phyloP scores from a whole-genome alignment of 2,113 vertebrate genomes.

The cat (Felis catus) region DNA sequence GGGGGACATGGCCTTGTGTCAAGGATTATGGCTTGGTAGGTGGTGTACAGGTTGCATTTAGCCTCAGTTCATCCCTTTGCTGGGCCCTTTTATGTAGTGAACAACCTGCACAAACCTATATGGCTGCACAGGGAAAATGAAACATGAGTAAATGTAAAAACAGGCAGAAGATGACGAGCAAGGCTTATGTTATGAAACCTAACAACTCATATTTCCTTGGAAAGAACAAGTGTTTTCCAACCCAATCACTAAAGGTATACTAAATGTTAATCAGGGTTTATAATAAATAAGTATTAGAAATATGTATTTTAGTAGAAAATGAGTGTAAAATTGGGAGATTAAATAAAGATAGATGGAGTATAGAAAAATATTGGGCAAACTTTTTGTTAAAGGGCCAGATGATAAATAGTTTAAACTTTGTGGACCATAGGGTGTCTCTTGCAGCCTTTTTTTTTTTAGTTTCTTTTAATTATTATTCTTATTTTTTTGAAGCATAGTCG shows the following conservation, averaged over 20 bases:
- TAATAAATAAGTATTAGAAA: not conserved
- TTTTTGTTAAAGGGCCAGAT: not conserved
- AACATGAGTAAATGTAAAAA: not conserved
- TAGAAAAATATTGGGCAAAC: not conserved
- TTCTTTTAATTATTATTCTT: not conserved
- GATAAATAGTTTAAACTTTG: not conserved
- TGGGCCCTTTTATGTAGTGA: not conserved
- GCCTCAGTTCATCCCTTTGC: not conserved
- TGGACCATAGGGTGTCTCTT: not conserved
- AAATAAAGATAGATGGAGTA: not conserved
- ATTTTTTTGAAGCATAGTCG: not conserved
- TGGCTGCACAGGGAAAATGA: not conserved
- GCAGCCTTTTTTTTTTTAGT: not conserved
- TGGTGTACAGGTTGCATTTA: not conserved
- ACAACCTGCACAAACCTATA: not conserved
- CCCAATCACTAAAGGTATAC: not conserved
- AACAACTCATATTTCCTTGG: not conserved
- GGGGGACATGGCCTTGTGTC: not conserved
- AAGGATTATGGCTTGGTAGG: not conserved
- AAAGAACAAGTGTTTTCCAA: slow-evolving; percentile 14
- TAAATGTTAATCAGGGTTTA: not conserved
- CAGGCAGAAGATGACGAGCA: not conserved
- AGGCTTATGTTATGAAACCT: not conserved
- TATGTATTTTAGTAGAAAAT: not conserved
- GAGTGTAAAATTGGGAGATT: not conserved